phyloP scores from a whole-genome alignment of 64 coral and sea anemone genomes.

The Platygyra sinensis region DNA sequence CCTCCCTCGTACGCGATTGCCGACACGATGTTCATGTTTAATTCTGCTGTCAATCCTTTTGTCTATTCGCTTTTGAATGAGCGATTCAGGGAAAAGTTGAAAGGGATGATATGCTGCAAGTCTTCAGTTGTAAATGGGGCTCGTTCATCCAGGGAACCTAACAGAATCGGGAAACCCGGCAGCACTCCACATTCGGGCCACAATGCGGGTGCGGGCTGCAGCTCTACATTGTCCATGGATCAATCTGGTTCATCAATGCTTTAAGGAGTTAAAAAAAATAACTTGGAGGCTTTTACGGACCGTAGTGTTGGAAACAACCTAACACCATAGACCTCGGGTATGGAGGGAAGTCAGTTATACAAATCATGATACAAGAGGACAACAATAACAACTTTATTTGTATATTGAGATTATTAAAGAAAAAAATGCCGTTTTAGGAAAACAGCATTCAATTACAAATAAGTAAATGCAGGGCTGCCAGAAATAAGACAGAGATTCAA shows the following conservation, averaged over 20 bases:
- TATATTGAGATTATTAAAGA: too few relatives aligned
- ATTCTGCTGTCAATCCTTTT: constrained; percentile 51
- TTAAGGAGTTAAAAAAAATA: not conserved
- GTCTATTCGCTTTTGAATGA: constrained; percentile 27
- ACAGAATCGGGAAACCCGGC: not conserved
- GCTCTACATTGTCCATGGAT: not conserved
- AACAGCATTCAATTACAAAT: too few relatives aligned
- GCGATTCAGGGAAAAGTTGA: constrained; percentile 29
- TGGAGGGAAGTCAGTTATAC: too few relatives aligned
- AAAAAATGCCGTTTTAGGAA: too few relatives aligned
- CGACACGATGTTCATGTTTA: constrained; percentile 42
- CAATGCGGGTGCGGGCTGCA: not conserved
- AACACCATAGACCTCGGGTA: too few relatives aligned
- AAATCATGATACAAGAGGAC: too few relatives aligned
- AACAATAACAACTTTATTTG: too few relatives aligned
- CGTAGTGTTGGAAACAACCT: too few relatives aligned
- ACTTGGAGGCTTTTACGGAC: too few relatives aligned
- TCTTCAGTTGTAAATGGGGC: not conserved
- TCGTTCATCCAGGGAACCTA: not conserved
- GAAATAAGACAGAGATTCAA: too few relatives aligned
- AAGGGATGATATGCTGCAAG: not conserved
- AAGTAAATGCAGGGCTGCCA: too few relatives aligned
- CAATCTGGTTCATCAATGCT: not conserved
- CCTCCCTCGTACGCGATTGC: constrained; percentile 8
- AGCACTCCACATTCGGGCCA: not conserved